phyloP scores from a whole-genome alignment of 2,113 vertebrate genomes.

The Pongo abelii region DNA sequence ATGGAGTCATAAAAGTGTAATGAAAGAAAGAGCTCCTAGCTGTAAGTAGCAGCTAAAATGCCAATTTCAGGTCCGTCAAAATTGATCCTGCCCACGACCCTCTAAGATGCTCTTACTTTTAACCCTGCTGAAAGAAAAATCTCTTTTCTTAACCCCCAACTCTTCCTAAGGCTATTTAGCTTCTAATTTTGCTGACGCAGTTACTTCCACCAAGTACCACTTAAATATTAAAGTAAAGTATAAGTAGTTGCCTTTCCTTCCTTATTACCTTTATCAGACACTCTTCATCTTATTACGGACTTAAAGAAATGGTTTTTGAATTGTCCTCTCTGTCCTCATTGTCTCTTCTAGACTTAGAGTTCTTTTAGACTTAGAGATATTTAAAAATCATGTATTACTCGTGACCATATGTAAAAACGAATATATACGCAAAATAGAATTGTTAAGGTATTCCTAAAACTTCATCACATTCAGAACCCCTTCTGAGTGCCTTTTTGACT shows the following conservation, averaged over 20 bases:
- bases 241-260: neutral
- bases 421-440: neutral
- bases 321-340: neutral
- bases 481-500: neutral
- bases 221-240: neutral
- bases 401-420: neutral
- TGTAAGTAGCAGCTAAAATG: constrained; percentile 30
- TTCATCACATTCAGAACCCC: neutral
- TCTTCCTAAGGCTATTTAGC: neutral
- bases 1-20: constrained; percentile 30
- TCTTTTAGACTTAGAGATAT: neutral
- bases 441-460: neutral
- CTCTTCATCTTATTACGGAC: neutral
- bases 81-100: constrained; percentile 3
- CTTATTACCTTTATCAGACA: neutral
- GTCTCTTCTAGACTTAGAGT: neutral
- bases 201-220: neutral
- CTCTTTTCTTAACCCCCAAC: constrained; percentile 22
- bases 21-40: constrained; percentile 38
- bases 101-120: constrained; percentile 37
- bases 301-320: neutral
- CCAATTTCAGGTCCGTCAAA: constrained; percentile 30
- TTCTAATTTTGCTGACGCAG: neutral
- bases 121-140: constrained; percentile 10
- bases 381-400: neutral